These are phyloP conservation scores for Leptinotarsa juncta DNA, from an alignment of 2,888 invertebrate species.

Conservation along the genomic window DNA sequence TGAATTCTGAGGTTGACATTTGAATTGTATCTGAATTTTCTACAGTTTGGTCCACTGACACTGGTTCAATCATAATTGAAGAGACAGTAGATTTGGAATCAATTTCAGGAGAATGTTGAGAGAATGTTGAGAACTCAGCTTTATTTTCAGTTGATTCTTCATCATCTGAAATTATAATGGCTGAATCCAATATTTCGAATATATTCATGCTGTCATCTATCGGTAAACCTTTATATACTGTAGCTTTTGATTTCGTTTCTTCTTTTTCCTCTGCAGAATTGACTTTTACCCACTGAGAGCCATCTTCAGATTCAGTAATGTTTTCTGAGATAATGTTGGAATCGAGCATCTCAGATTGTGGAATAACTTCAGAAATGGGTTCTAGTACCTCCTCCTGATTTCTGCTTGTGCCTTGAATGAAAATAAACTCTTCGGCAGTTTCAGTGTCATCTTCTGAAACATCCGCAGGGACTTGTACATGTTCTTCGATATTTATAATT, in stretches of 20 bases:
- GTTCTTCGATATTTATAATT: constrained; percentile 51
- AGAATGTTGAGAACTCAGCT: not conserved
- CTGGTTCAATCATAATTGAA: not conserved
- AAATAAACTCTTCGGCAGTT: constrained; percentile 54
- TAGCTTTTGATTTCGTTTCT: constrained; percentile 17
- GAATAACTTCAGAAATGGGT: constrained; percentile 3
- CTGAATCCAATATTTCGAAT: constrained; percentile 53
- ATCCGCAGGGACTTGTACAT: constrained; percentile 29
- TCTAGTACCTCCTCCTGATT: constrained; percentile 17
- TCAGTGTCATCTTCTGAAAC: constrained; percentile 48
- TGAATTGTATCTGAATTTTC: not conserved
- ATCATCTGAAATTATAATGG: constrained; percentile 53
- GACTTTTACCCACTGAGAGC: constrained; percentile 17
- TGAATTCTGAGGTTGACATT: not conserved
- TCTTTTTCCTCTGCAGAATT: not conserved
- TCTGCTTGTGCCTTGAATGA: constrained; percentile 45
- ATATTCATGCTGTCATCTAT: constrained; percentile 49
- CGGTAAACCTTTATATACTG: constrained; percentile 49
- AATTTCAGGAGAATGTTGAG: constrained; percentile 2
- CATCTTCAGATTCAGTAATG: constrained; percentile 18
- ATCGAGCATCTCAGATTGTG: not conserved
- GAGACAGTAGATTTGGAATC: not conserved
- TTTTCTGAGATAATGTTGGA: not conserved
- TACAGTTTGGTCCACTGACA: not conserved
- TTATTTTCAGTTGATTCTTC: constrained; percentile 32